Percentiles rank a stretch among this genome's conserved stretches.
Evolutionary conservation across 2,113 vertebrate genomes (phyloP).

Genomic region (Oncorhynchus gorbuscha): DNA sequence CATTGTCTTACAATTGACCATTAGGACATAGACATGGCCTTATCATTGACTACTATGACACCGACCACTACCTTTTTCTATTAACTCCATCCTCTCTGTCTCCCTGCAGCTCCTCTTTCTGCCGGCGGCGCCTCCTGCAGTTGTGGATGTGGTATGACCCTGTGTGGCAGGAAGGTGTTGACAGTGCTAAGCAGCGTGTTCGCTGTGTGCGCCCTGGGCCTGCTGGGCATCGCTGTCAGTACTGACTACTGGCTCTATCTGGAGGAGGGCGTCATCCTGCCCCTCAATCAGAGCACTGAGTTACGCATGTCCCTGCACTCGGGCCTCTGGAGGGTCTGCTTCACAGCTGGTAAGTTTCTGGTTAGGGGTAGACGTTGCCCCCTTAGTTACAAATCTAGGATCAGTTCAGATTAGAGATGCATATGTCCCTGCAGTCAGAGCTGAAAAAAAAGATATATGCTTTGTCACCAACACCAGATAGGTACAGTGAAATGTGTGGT

Average conservation of each 20-base stretch:
- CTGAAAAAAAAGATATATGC: too few species aligned
- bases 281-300: slow-evolving; percentile 88
- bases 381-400: background rate
- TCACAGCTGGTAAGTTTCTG: slow-evolving; percentile 80
- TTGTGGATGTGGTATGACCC: slow-evolving; percentile 76
- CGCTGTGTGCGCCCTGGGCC: slow-evolving; percentile 86
- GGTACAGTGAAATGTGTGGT: too few species aligned
- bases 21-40: too few species aligned
- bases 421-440: too few species aligned
- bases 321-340: slow-evolving; percentile 94
- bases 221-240: slow-evolving; percentile 91
- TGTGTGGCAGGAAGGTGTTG: slow-evolving; percentile 89
- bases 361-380: too few species aligned
- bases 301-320: slow-evolving; percentile 90
- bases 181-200: slow-evolving; percentile 95
- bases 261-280: slow-evolving; percentile 88
- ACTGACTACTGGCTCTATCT: slow-evolving; percentile 98
- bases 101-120: slow-evolving; percentile 51
- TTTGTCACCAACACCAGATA: too few species aligned
- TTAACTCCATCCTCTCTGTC: background rate
- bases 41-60: background rate
- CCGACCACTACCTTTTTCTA: background rate
- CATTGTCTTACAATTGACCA: too few species aligned
- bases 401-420: too few species aligned
- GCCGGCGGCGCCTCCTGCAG: slow-evolving; percentile 43